Evolutionary conservation across 2,113 vertebrate species (phyloP), one percentile per base, ranked within the genome.

Genomic region (Rhinoptilus africanus): DNA sequence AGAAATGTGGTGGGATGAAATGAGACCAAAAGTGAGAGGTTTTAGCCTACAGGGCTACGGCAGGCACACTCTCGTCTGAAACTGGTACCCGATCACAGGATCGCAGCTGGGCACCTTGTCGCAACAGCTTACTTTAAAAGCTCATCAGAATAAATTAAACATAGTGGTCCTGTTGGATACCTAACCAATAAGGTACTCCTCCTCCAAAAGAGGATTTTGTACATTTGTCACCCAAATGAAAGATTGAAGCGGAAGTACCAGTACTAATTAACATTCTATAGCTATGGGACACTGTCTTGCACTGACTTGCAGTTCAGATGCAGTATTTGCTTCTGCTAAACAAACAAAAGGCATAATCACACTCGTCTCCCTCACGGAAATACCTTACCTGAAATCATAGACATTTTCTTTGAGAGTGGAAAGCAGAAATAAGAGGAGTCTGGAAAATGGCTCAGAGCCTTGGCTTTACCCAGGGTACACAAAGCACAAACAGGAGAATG

Each of bases 401-500:
- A 21, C 30, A 56, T 5, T 77, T 78, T 24, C 24, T 64, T 92
- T 79, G 85, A 86, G 83, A 67, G 78, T 30, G 21, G 30, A 92
- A 92, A 94, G 37, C 28, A 85, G 54, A 43, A 94, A 77, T 76
- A 69, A 72, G 13, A 14, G 10, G n/a, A 82, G 62, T n/a, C 62
- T 92, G 86, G 92, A 96, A 95, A 95, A 68, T 63, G 78, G 45
- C 54, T 74, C 8, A 71, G 69, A 85, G 71, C 89, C 48, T 10
- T 32, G 67, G 60, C 39, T 84, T 57, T 86, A 67, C 26, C 4
- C 64, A 41, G 64, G 20, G 68, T 45, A 62, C n/a, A 47, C 28
- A 63, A 85, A 89, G 32, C 37, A 59, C 0, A 0, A 30, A 4
- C 18, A 60, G 35, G 41, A 50, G 37, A 86, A 37, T 76, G 84